Conservation (phyloP, 2,797 vertebrate genomes). For the Pipistrellus pygmaeus region DNA sequence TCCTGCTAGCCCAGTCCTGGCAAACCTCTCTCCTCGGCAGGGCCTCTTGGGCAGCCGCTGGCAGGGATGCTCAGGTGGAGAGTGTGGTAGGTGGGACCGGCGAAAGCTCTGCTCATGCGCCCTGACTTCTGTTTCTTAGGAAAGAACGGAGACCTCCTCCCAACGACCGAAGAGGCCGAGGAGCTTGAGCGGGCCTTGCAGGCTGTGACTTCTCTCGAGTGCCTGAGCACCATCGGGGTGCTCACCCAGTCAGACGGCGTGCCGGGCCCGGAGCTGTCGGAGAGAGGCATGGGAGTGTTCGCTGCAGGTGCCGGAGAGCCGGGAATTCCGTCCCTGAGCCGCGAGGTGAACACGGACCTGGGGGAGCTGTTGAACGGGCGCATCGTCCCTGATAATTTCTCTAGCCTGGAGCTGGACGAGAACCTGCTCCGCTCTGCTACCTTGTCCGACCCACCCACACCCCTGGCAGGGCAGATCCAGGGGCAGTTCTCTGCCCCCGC, state of each 20-base stretch:
- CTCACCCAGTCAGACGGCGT: conserved; percentile 94
- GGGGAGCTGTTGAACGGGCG: conserved; percentile 96
- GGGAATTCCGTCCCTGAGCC: conserved; percentile 91
- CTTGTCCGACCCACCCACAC: conserved; percentile 93
- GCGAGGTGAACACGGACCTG: conserved; percentile 90
- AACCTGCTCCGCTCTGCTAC: conserved; percentile 95
- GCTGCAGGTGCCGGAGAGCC: conserved; percentile 92
- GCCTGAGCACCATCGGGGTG: conserved; percentile 97
- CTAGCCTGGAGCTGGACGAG: conserved; percentile 97
- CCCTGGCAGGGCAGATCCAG: conserved; percentile 92
- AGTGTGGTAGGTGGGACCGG: neutral
- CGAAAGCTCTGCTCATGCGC: conserved; percentile 35
- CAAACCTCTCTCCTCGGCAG: neutral
- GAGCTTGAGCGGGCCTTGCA: conserved; percentile 98
- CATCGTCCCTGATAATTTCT: conserved; percentile 95
- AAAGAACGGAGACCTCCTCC: conserved; percentile 98
- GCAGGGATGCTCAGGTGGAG: neutral
- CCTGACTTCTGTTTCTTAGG: conserved; percentile 88
- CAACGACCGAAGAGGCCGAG: conserved; percentile 99
- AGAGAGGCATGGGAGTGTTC: conserved; percentile 95
- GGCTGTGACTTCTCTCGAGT: conserved; percentile 98
- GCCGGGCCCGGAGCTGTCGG: conserved; percentile 90
- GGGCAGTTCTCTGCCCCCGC: conserved; percentile 91
- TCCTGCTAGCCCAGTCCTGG: neutral
- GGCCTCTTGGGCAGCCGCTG: neutral